Evolutionary conservation across 2,888 invertebrate genomes (phyloP), one percentile per base, ranked within the genome.

Genomic region (Prostheceraeus crozeri): DNA sequence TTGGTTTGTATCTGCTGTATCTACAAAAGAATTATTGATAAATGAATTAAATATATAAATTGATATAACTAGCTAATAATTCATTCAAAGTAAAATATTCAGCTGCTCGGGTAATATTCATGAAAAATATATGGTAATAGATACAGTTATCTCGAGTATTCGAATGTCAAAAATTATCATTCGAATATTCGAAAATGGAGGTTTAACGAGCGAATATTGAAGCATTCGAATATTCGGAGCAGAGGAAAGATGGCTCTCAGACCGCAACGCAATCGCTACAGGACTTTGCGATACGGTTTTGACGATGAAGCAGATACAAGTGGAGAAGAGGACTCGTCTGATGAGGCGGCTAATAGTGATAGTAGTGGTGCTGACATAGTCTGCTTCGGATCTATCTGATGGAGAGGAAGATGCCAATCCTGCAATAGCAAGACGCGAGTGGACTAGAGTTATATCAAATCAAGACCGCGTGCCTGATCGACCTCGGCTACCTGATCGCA

Each of bases 261-360:
- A 40, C 40, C 40, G 19, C 14, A 40, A 40, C 40, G n/a, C 40
- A 40, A 40, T 40, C 40, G n/a, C 40, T 40, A 19, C 19, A 40
- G 16, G 19, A 40, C 40, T 40, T 14, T 40, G 19, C 14, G 40
- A 21, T 40, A 40, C 19, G 40, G 40, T 40, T 40, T 40, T n/a
- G 40, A 40, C 40, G 40, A 40, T n/a, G 40, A 40, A 40, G 40
- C 40, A 40, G 40, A 40, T 23, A 40, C 40, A 40, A 8, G 40
- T 40, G 40, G 19, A 40, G 40, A 40, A 40, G 40, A 40, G 40
- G 40, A 40, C 16, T 16, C 14, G 6, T 23, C 19, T 14, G 14
- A 14, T 40, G 40, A 40, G 40, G n/a, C 40, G 14, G 14, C 40
- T 23, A 40, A 19, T 40, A n/a, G 19, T 40, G 40, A 40, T 23